Percentiles rank a stretch among this genome's conserved stretches.
Conservation (phyloP, 2,888 invertebrate genomes). For the Pyrrhia umbra region DNA sequence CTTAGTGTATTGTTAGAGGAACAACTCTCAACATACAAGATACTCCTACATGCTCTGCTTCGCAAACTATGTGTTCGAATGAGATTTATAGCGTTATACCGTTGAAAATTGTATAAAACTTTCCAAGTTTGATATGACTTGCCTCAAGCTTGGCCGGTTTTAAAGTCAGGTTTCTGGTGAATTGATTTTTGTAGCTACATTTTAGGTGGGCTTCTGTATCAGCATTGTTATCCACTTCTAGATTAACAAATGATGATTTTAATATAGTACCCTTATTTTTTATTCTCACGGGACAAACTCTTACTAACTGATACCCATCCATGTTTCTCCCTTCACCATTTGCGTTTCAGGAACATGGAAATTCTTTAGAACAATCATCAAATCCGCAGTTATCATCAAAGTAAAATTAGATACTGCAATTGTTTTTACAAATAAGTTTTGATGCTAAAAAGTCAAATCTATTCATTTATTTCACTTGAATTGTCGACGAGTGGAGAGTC, state of each 20-base stretch:
- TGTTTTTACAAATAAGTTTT: not conserved
- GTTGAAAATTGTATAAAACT: constrained; percentile 57
- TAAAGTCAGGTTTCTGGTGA: constrained; percentile 38
- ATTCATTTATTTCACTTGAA: not conserved
- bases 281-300: too few species aligned
- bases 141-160: constrained; percentile 23
- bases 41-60: constrained; percentile 37
- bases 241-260: too few species aligned
- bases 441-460: not conserved
- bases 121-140: constrained; percentile 53
- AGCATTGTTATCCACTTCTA: not conserved
- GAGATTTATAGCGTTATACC: constrained; percentile 47
- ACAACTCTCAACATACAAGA: constrained; percentile 47
- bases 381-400: too few species aligned
- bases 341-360: too few species aligned
- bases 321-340: too few species aligned
- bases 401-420: not conserved
- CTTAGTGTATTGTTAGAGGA: constrained; percentile 49
- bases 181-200: constrained; percentile 30
- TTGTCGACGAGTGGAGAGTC: constrained; percentile 1
- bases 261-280: too few species aligned
- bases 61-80: constrained; percentile 54
- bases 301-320: too few species aligned
- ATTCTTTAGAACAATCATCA: too few species aligned
- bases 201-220: not conserved